Evolutionary conservation across 2,888 invertebrate genomes (phyloP).

Genomic region (Gonocerus acuteangulatus): DNA sequence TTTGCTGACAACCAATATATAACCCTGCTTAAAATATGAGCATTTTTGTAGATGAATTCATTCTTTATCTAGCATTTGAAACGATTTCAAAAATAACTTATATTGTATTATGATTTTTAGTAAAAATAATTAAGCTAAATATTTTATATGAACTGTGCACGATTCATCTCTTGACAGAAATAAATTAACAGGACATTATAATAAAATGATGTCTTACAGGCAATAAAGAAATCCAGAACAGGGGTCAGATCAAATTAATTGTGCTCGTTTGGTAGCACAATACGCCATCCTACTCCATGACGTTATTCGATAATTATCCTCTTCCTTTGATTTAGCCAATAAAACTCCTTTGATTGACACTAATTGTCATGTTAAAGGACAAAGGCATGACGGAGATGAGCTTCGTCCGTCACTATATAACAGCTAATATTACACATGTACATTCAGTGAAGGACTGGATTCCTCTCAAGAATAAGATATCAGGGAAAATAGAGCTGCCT

Average conservation of each 20-base stretch:
- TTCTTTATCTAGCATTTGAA: too few species aligned
- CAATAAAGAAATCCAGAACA: constrained; percentile 8
- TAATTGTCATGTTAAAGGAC: constrained; percentile 6
- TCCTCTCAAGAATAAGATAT: too few species aligned
- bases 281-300: not conserved
- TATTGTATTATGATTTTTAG: too few species aligned
- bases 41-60: too few species aligned
- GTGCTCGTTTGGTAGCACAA: constrained; percentile 9
- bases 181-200: too few species aligned
- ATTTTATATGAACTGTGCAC: too few species aligned
- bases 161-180: too few species aligned
- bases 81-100: too few species aligned
- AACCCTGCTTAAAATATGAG: too few species aligned
- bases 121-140: too few species aligned
- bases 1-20: too few species aligned
- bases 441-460: not conserved
- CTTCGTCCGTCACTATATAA: not conserved
- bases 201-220: not conserved
- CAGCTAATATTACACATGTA: not conserved
- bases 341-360: constrained; percentile 1
- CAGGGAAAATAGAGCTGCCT: too few species aligned
- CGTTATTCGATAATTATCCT: constrained; percentile 18
- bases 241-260: constrained; percentile 17
- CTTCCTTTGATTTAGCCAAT: constrained; percentile 25
- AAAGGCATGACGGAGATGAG: not conserved